A percentile compares a stretch with the other conserved stretches of the same genome.
These are phyloP conservation scores for Drosophila kambysellisi DNA, from an alignment of 2,888 invertebrate species.

Conservation along the genomic window DNA sequence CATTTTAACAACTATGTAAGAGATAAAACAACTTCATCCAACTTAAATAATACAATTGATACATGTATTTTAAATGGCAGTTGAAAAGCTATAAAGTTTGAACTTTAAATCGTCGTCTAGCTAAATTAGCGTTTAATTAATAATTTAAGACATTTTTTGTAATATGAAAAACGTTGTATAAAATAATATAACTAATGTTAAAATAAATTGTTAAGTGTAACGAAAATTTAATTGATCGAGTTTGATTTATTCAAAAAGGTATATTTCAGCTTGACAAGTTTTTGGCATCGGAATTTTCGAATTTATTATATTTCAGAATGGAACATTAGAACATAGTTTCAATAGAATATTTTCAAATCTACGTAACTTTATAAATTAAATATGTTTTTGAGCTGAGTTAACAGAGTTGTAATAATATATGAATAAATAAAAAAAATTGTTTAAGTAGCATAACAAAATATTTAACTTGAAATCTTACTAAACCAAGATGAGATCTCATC, in stretches of 20 bases:
- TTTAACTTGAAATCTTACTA: too few relatives aligned
- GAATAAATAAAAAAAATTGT: too few relatives aligned
- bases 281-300: neutral
- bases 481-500: too few relatives aligned
- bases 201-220: constrained; percentile 79
- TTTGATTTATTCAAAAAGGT: constrained; percentile 7
- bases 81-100: constrained; percentile 49
- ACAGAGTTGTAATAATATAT: too few relatives aligned
- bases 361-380: neutral
- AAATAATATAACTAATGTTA: constrained; percentile 75
- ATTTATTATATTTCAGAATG: neutral
- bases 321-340: neutral
- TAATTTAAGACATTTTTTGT: constrained; percentile 71
- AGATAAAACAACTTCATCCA: constrained; percentile 34
- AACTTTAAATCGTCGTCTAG: constrained; percentile 57
- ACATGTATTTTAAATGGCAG: constrained; percentile 52
- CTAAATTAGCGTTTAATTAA: constrained; percentile 72
- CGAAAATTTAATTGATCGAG: constrained; percentile 25
- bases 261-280: neutral
- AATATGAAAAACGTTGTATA: constrained; percentile 67
- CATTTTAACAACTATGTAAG: constrained; percentile 26
- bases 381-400: neutral
- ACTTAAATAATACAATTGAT: constrained; percentile 25
- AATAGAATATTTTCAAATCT: neutral
- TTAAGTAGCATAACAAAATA: too few relatives aligned